Evolutionary conservation across 2,888 invertebrate species (phyloP).

Genomic region (Xanthia icteritia): DNA sequence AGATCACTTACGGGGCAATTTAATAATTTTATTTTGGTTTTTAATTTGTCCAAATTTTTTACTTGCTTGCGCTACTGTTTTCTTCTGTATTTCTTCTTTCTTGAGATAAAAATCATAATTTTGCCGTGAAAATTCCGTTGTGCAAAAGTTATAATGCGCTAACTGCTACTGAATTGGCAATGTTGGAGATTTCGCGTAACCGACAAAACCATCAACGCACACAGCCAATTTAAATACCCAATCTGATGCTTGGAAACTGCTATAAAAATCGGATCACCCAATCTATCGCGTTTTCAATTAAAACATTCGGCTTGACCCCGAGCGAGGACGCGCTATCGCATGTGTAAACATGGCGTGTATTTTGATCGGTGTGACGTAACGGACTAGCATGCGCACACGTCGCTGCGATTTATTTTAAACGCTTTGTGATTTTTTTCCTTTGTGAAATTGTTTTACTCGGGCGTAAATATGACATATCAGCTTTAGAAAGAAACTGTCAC

Average conservation of each 20-base stretch:
- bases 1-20: not conserved
- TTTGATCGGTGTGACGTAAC: constrained; percentile 64
- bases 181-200: not conserved
- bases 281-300: constrained; percentile 40
- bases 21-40: not conserved
- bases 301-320: constrained; percentile 51
- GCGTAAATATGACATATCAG: not conserved
- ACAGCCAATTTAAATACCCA: constrained; percentile 5
- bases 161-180: too few species aligned
- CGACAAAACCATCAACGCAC: not conserved
- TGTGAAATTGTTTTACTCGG: not conserved
- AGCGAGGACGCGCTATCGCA: constrained; percentile 63
- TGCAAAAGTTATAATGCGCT: not conserved
- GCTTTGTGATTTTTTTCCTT: constrained; percentile 25
- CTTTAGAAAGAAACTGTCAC: not conserved
- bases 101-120: not conserved
- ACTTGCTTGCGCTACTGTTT: not conserved
- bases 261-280: constrained; percentile 43
- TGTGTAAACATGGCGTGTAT: constrained; percentile 69
- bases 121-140: not conserved
- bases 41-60: not conserved
- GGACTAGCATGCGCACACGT: constrained; percentile 24
- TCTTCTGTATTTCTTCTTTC: not conserved
- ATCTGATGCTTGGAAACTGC: constrained; percentile 14
- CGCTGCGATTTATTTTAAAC: constrained; percentile 41